A percentile compares a stretch with the other conserved stretches of the same genome.
These are phyloP conservation scores for Lithophane socia DNA, from an alignment of 2,888 invertebrate genomes.

Conservation along the genomic window DNA sequence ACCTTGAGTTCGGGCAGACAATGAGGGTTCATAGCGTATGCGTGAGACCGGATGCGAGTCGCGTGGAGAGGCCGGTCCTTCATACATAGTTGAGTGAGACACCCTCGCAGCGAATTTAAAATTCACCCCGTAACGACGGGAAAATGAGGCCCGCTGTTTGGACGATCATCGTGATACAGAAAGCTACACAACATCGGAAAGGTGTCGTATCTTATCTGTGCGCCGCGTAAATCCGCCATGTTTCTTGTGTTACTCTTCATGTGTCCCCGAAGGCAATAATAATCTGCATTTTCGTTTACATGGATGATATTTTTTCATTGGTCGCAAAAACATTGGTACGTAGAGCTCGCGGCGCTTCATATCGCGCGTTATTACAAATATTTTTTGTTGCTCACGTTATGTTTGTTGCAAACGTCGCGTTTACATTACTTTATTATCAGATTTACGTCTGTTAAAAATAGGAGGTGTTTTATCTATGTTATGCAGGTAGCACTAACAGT, in stretches of 20 bases:
- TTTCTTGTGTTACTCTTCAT: slow-evolving; percentile 82
- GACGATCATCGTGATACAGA: slow-evolving; percentile 78
- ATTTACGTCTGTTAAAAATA: slow-evolving; percentile 70
- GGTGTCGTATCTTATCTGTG: slow-evolving; percentile 69
- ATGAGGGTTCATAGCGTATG: slow-evolving; percentile 82
- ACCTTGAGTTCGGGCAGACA: slow-evolving; percentile 83
- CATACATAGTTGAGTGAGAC: slow-evolving; percentile 87
- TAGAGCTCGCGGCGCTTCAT: slow-evolving; percentile 79
- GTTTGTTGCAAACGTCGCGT: slow-evolving; percentile 74
- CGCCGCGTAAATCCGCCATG: slow-evolving; percentile 68
- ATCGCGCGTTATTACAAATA: slow-evolving; percentile 78
- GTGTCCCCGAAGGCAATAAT: slow-evolving; percentile 83
- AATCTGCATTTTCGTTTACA: slow-evolving; percentile 86
- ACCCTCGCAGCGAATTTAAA: slow-evolving; percentile 83
- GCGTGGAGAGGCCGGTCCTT: slow-evolving; percentile 80
- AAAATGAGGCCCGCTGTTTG: slow-evolving; percentile 82
- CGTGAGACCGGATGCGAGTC: slow-evolving; percentile 82
- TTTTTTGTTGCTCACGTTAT: slow-evolving; percentile 69
- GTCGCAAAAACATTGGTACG: slow-evolving; percentile 78
- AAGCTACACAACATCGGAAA: slow-evolving; percentile 60
- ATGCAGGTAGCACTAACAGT: slow-evolving; percentile 52
- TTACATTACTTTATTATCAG: slow-evolving; percentile 76
- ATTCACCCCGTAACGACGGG: slow-evolving; percentile 85
- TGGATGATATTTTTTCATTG: slow-evolving; percentile 84
- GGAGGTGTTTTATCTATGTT: slow-evolving; percentile 48